Conservation (phyloP, 1,140 invertebrate genomes). For the Bombus ignitus region DNA sequence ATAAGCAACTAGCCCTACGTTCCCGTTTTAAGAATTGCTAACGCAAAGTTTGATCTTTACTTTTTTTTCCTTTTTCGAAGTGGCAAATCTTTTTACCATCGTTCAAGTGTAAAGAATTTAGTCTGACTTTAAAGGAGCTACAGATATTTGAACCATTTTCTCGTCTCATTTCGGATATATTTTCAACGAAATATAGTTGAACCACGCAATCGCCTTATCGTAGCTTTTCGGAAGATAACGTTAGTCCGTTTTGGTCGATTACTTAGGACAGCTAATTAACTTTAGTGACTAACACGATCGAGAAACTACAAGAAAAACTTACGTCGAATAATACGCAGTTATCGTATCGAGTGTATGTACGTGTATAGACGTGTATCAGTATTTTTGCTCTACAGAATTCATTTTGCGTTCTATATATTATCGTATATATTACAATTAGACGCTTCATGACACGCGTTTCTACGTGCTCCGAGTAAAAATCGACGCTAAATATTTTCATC, state of each 20-base stretch:
- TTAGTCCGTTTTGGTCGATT: slow-evolving; percentile 42
- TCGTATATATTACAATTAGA: slow-evolving; percentile 5
- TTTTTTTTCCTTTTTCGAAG: not conserved
- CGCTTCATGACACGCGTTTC: not conserved
- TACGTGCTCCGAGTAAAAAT: not conserved
- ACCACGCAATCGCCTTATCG: not conserved
- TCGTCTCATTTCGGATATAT: not conserved
- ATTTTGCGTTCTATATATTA: not conserved
- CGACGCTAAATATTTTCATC: not conserved
- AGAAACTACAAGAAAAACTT: slow-evolving; percentile 51
- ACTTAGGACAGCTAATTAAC: slow-evolving; percentile 46
- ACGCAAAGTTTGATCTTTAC: not conserved
- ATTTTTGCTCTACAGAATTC: not conserved
- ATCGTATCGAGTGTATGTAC: not conserved
- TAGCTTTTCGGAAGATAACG: slow-evolving; percentile 39
- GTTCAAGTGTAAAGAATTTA: not conserved
- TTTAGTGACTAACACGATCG: slow-evolving; percentile 53
- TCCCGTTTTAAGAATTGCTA: not conserved
- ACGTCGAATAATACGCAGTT: slow-evolving; percentile 16
- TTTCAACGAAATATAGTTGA: not conserved
- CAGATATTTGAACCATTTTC: not conserved
- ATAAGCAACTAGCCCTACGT: not conserved
- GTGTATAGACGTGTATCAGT: not conserved
- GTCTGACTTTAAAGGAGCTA: too few species aligned
- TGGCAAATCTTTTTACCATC: not conserved